Conservation (phyloP, 2,113 vertebrate genomes). For the Tapirus terrestris region DNA sequence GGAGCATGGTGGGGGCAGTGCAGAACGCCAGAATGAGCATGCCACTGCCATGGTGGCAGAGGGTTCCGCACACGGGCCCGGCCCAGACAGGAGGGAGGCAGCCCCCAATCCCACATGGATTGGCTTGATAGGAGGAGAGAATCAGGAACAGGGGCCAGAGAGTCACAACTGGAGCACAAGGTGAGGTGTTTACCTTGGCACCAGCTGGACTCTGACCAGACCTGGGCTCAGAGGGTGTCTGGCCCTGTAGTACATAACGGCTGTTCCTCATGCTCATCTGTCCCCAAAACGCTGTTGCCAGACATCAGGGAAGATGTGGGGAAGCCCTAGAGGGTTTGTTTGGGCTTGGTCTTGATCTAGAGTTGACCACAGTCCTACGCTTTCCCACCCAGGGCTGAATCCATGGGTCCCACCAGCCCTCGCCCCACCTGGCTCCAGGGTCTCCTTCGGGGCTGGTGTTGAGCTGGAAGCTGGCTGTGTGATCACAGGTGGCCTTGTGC, state of each 20-base stretch:
- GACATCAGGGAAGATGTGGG: neutral
- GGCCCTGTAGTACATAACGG: neutral
- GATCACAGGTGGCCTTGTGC: slow-evolving; percentile 8
- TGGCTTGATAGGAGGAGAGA: neutral
- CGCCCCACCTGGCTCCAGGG: neutral
- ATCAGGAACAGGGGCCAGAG: neutral
- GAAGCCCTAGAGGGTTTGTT: neutral
- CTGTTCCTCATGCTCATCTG: neutral
- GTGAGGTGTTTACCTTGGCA: neutral
- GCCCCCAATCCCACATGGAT: too few species aligned
- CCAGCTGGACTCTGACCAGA: neutral
- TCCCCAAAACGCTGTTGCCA: neutral
- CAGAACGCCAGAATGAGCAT: neutral
- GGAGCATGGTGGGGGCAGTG: neutral
- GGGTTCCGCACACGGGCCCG: neutral
- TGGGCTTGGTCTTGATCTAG: neutral
- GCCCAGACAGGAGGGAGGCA: neutral
- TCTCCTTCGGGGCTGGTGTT: neutral
- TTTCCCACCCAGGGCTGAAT: neutral
- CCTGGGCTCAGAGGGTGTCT: neutral
- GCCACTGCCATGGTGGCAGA: rapidly evolving
- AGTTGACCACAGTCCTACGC: neutral
- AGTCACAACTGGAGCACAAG: neutral
- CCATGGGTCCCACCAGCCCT: neutral
- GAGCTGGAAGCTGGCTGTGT: neutral